phyloP scores from a whole-genome alignment of 2,113 vertebrate genomes.

The Xiphias gladius region DNA sequence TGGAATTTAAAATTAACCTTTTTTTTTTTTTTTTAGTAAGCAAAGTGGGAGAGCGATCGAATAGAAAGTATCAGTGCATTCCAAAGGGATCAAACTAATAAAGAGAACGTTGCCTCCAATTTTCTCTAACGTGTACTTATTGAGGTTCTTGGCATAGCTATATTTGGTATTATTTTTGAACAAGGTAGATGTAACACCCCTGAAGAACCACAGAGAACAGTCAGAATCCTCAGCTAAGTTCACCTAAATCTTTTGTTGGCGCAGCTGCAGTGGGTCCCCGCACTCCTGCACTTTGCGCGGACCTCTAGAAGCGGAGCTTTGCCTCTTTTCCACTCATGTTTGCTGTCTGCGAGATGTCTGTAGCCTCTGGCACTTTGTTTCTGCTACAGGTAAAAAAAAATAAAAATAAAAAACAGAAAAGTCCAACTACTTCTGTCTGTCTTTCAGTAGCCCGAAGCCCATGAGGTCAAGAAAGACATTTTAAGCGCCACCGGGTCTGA shows the following conservation, averaged over 20 bases:
- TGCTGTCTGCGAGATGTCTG: not conserved
- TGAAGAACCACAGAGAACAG: conserved; percentile 10
- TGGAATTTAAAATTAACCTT: not conserved
- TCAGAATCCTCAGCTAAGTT: not conserved
- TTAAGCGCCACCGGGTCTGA: not conserved
- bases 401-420: not conserved
- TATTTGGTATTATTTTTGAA: not conserved
- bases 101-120: conserved; percentile 23
- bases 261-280: conserved; percentile 20
- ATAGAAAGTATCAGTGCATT: conserved; percentile 62
- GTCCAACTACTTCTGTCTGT: not conserved
- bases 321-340: conserved; percentile 35
- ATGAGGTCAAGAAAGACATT: not conserved
- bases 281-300: conserved; percentile 58
- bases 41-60: conserved; percentile 4
- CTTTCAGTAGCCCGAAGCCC: not conserved
- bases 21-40: conserved; percentile 17
- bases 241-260: conserved; percentile 7
- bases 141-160: conserved; percentile 9
- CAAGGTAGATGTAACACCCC: not conserved
- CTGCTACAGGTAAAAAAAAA: not conserved
- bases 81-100: conserved; percentile 8
- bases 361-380: conserved; percentile 3
- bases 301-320: conserved; percentile 18
- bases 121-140: conserved; percentile 6